Percentiles rank a stretch among this genome's conserved stretches.
These are phyloP conservation scores for Mus pahari DNA, from an alignment of 2,113 vertebrate genomes.

Conservation along the genomic window DNA sequence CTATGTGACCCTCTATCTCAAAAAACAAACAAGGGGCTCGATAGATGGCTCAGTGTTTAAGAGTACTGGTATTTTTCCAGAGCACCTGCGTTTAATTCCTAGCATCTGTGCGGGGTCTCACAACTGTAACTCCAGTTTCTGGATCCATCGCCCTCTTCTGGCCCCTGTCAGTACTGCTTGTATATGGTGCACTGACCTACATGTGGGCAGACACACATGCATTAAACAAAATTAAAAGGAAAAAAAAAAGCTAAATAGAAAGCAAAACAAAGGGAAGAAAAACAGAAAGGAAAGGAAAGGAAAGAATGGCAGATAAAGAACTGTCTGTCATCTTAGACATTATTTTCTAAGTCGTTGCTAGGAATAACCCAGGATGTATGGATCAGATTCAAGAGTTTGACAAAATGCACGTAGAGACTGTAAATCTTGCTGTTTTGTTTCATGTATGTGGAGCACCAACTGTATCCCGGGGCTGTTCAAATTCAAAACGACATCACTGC, in stretches of 20 bases:
- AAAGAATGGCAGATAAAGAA: not conserved
- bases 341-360: slow-evolving; percentile 36
- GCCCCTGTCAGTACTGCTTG: not conserved
- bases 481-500: slow-evolving; percentile 57
- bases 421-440: slow-evolving; percentile 67
- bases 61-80: not conserved
- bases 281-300: not conserved
- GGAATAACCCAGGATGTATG: slow-evolving; percentile 43
- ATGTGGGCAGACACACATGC: not conserved
- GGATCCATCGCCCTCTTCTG: not conserved
- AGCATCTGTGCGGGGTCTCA: not conserved
- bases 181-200: not conserved
- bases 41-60: not conserved
- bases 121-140: not conserved
- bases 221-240: not conserved
- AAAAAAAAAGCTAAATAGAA: not conserved
- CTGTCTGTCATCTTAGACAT: slow-evolving; percentile 37
- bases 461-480: slow-evolving; percentile 9
- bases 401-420: slow-evolving; percentile 39
- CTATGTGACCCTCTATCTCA: not conserved
- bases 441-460: slow-evolving; percentile 27
- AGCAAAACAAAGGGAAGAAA: not conserved
- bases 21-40: not conserved
- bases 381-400: slow-evolving; percentile 39
- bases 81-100: not conserved